These are phyloP conservation scores for Paradisaea rubra DNA, from an alignment of 2,113 vertebrate genomes.

Conservation along the genomic window DNA sequence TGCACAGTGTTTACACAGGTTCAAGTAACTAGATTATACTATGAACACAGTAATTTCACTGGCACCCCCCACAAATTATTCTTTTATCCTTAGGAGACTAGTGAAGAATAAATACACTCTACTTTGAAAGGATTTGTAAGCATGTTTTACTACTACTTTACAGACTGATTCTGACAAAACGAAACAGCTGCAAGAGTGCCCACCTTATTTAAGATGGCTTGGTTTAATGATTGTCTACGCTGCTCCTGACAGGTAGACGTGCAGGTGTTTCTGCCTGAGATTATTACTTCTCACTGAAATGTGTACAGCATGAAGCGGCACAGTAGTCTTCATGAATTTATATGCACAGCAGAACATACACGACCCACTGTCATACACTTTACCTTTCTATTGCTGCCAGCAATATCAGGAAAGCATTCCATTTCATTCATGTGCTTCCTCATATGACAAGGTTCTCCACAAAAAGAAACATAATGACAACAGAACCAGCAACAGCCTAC, in stretches of 20 bases:
- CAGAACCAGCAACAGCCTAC: not conserved
- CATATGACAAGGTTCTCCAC: not conserved
- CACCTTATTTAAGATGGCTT: not conserved
- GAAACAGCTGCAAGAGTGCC: not conserved
- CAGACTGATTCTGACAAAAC: not conserved
- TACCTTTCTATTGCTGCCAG: not conserved
- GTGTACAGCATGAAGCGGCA: not conserved
- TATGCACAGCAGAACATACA: not conserved
- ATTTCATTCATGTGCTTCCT: not conserved
- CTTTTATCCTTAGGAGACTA: not conserved
- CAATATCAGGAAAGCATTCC: not conserved
- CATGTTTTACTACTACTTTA: not conserved
- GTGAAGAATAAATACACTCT: not conserved
- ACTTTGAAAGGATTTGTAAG: not conserved
- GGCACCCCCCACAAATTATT: not conserved
- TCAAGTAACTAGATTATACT: not conserved
- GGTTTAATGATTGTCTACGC: not conserved
- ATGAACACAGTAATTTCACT: not conserved
- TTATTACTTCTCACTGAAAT: not conserved
- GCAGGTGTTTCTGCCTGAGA: not conserved
- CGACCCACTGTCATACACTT: rapidly evolving
- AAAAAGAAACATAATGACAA: not conserved
- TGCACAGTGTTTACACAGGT: not conserved
- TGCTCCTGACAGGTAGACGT: not conserved
- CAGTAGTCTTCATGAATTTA: not conserved